Base-by-base conservation (phyloP, 53 echinoderm and acorn worm species). In the Holothuria leucospilota region DNA sequence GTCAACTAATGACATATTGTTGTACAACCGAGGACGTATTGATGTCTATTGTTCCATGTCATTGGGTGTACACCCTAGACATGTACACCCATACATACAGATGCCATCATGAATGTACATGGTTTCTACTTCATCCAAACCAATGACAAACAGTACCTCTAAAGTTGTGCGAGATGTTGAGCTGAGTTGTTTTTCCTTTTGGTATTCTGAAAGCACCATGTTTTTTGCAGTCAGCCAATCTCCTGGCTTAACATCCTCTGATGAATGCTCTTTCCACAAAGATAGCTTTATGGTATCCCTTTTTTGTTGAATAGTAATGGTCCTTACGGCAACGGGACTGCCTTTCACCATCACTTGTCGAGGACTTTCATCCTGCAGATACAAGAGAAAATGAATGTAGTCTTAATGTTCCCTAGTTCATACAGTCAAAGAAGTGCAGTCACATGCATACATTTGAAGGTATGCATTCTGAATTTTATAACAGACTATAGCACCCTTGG, bases 301-400 rank as follows among this genome's bases (percentile, higher is more conserved):
- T 39, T 42, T 72, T 14, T 72, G 39, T 39, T 72, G 72, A 39
- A 72, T 41, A 23, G 34, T 38, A 2, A 72, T 18, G 34, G 72
- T 72, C 12, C 72, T 72, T 12, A 72, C 40, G 29, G 39, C 72
- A 14, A 72, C 40, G 12, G 72, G 46, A 41, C 40, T 72, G 72
- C 46, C 72, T 39, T 39, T 72, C 39, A 72, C 39, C n/a, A 21
- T n/a, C 5, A 72, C 72, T 21, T 72, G 72, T n/a, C 72, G 72
- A 72, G 72, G 72, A 39, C 72, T 41, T 40, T 72, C 72, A 72
- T 72, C 72, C 72, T 72, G 72, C 40, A 21, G 23, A 72, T 38
- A 42, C 15, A 30, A 18, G 46, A 46, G 46, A 20, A 72, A 39
- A 72, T 23, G 34, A 5, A 68, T 29, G 34, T 15, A 28, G 5